Evolutionary conservation across 2,113 vertebrate species (phyloP).

Genomic region (Leucoraja erinaceus): DNA sequence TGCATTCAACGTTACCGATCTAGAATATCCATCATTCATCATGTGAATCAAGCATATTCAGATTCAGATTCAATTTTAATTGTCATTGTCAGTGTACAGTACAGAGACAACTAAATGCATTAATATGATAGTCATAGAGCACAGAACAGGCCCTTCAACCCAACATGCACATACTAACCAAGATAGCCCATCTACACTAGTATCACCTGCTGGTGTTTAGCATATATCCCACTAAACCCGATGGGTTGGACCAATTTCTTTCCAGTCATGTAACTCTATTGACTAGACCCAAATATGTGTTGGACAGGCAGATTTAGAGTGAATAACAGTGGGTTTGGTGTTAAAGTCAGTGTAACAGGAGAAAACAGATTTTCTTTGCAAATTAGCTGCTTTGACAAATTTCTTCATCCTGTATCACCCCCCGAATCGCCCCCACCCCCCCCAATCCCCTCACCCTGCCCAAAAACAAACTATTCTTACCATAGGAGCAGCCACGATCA

Average conservation of each 20-base stretch:
- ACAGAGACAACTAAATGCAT: no score
- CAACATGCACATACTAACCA: no score
- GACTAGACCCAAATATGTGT: neutral
- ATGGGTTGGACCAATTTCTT: neutral
- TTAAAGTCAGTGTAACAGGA: neutral
- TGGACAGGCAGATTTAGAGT: neutral
- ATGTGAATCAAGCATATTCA: neutral
- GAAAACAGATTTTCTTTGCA: neutral
- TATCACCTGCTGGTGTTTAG: no score
- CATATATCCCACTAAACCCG: no score
- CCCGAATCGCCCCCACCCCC: no score
- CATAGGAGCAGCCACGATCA: slow-evolving; percentile 80
- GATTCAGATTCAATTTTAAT: no score
- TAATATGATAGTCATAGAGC: no score
- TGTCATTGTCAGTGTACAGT: no score
- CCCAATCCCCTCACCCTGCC: neutral
- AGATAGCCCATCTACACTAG: no score
- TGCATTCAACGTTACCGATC: neutral
- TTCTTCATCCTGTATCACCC: neutral
- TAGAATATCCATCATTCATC: neutral
- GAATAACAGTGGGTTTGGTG: neutral
- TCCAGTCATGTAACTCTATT: neutral
- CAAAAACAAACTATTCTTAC: slow-evolving; percentile 52
- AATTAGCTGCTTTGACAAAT: neutral
- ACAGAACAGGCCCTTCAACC: no score